Evolutionary conservation across 2,113 vertebrate species (phyloP), one percentile per base, ranked within the genome.

Genomic region (Myotis lucifugus): DNA sequence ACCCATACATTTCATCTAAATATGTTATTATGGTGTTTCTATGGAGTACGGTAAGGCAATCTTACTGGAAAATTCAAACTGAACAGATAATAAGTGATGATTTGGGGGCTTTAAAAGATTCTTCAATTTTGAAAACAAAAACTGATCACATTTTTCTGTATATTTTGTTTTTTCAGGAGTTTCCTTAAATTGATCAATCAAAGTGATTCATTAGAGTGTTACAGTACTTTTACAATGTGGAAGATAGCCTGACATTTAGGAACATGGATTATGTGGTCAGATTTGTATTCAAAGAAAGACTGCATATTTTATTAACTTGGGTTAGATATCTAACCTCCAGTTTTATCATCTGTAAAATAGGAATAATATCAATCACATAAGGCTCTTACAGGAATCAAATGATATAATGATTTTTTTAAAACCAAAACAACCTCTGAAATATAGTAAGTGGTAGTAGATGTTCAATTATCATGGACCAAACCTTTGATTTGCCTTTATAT

Each of bases 111-210:
- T 87, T 84, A 70, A 92, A 88, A 14, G 1, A 9, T 88, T 27
- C 29, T 84, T 91, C 29, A 32, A 12, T 82, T 96, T 88, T 91
- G 46, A 34, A 54, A 67, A 48, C 18, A 85, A 90, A 93, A 52
- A n/a, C 6, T 11, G 21, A 72, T 72, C 13, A 77, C 1, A 21
- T 78, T 79, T 59, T 85, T 91, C 27, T 77, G 6, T 50, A 40
- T 87, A 17, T 67, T 81, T 70, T 81, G 52, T 4, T 72, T 6
- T 15, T 77, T 10, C 61, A 81, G 2, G 34, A 11, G 0, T 50
- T 95, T 61, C 87, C 5, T 69, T 78, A 61, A 87, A 83, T 12
- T 69, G 19, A 61, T 90, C 27, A 83, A 73, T 52, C 14, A 46
- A 67, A 89, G 19, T 3, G 89, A 83, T 56, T 93, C 70, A 48